Base-by-base conservation (phyloP, 1,140 invertebrate genomes). In the Harpegnathos saltator region DNA sequence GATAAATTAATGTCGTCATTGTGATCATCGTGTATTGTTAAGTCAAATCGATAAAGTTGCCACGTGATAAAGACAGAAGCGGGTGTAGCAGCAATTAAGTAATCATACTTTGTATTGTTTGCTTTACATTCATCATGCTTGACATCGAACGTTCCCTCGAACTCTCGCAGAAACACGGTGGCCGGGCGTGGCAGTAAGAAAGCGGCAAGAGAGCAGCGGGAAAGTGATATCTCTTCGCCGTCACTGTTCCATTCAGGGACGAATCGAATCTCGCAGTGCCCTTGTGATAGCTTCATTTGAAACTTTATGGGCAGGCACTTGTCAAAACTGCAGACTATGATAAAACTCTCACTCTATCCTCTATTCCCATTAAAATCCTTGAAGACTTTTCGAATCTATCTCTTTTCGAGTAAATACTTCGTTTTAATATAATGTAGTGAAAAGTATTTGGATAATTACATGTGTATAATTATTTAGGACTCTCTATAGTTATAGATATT, bases 141-240 rank as follows among this genome's bases (percentile, higher is more conserved):
- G 33, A 59, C 22, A 58, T 54, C 69, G 26, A 50, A 9, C 66
- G 72, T 83, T 83, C 65, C 71, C 59, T 83, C 50, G 50, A 83
- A 38, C 61, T 87, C 73, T 68, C 72, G 22, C 19, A 87, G 69
- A 87, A 87, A 33, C 44, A 73, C 48, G 48, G 11, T 65, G 61
- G 58, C 14, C 74, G 85, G 85, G 87, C 54, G 85, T 89, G 85
- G 83, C 72, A 83, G 65, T 19, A 85, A 74, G 81, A 87, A 86
- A 90, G 80, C 83, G 22, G 19, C 29, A 75, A 65, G 26, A 52
- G 59, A 75, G 59, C 26, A 74, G 17, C 59, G 88, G 62, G 85
- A 89, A 90, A 88, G 85, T 89, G 81, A 85, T 85, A 85, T 89
- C 63, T 83, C 68, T 85, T 88, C 52, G 15, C 48, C 19, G 58